Conservation (phyloP, 1,140 invertebrate genomes). For the Leucophenga varia region DNA sequence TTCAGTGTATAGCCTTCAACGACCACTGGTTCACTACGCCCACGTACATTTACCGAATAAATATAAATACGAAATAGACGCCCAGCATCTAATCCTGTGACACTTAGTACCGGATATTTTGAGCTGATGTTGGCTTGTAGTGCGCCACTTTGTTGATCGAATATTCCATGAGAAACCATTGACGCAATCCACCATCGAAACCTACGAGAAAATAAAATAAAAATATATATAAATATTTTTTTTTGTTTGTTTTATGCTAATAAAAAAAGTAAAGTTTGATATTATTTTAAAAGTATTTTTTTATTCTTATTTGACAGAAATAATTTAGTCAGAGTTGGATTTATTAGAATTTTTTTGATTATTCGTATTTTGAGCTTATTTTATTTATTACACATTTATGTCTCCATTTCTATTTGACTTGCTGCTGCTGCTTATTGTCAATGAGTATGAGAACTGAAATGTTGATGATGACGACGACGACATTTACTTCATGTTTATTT, state of each 20-base stretch:
- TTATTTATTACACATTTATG: too few species aligned
- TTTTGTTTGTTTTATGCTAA: background rate
- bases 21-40: conserved; percentile 61
- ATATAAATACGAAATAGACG: conserved; percentile 69
- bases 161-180: conserved; percentile 74
- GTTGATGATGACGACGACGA: too few species aligned
- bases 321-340: too few species aligned
- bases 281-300: too few species aligned
- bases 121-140: conserved; percentile 70
- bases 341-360: too few species aligned
- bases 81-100: conserved; percentile 70
- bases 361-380: too few species aligned
- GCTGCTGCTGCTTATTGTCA: too few species aligned
- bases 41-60: conserved; percentile 65
- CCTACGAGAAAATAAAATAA: conserved; percentile 54
- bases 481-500: too few species aligned
- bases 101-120: conserved; percentile 66
- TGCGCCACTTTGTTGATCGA: conserved; percentile 66
- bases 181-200: conserved; percentile 76
- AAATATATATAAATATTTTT: background rate
- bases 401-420: too few species aligned
- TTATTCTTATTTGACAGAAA: too few species aligned
- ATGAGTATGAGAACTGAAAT: too few species aligned
- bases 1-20: conserved; percentile 71
- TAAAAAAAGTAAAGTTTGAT: too few species aligned